These are phyloP conservation scores for Bemisia tabaci DNA, from an alignment of 1,140 invertebrate species.

Conservation along the genomic window DNA sequence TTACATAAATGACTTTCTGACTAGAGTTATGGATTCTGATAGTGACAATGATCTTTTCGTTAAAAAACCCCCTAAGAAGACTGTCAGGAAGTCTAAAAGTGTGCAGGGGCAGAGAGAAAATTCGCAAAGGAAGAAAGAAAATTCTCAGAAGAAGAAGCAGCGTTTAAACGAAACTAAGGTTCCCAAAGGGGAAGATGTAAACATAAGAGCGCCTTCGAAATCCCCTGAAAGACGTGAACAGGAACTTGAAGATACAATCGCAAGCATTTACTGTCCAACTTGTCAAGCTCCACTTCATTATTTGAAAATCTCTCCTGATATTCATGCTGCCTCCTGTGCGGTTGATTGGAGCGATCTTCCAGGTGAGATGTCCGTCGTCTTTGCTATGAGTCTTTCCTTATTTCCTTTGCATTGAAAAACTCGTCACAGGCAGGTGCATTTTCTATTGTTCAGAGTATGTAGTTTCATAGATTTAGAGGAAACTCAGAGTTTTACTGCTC, in stretches of 20 bases:
- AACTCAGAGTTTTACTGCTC: too few species aligned
- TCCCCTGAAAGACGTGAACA: not conserved
- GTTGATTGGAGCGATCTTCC: slow-evolving; percentile 7
- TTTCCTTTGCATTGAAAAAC: not conserved
- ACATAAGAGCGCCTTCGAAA: not conserved
- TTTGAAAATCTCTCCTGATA: slow-evolving; percentile 6
- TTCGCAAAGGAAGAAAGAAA: not conserved
- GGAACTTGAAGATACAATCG: not conserved
- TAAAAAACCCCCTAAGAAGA: not conserved
- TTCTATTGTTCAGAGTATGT: not conserved
- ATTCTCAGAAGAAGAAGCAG: not conserved
- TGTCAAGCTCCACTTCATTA: slow-evolving; percentile 12
- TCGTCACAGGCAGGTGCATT: not conserved
- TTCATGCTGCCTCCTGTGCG: slow-evolving; percentile 9
- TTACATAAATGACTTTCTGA: too few species aligned
- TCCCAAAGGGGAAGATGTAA: not conserved
- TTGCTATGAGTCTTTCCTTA: not conserved
- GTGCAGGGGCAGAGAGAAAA: not conserved
- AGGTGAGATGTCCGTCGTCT: not conserved
- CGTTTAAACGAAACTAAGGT: not conserved
- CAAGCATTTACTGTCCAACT: slow-evolving; percentile 7
- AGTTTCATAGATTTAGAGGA: too few species aligned
- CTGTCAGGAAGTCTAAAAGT: not conserved
- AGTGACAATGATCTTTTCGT: not conserved
- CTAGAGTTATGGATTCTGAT: not conserved